Evolutionary conservation across 2,888 invertebrate species (phyloP).

Genomic region (Vanessa cardui): DNA sequence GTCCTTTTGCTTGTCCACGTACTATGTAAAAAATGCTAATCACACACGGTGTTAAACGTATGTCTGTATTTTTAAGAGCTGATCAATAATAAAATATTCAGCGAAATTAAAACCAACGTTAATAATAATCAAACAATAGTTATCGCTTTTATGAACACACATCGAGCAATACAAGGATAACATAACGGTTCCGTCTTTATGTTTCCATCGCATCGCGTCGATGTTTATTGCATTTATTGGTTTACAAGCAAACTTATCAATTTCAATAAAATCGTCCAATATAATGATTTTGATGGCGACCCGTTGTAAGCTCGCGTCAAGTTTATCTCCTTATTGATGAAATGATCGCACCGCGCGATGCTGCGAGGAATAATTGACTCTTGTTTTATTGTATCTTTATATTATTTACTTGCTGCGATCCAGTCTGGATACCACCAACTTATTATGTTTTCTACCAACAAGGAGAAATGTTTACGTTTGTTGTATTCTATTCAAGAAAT

Average conservation of each 20-base stretch:
- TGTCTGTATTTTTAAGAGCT: no score
- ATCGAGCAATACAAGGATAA: neutral
- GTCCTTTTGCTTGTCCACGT: no score
- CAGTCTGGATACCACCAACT: no score
- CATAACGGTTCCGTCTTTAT: neutral
- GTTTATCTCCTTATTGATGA: constrained; percentile 30
- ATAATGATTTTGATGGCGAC: constrained; percentile 29
- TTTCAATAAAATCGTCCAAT: constrained; percentile 48
- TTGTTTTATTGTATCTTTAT: constrained; percentile 9
- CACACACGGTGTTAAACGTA: no score
- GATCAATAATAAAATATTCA: no score
- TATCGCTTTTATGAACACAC: neutral
- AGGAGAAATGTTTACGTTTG: no score
- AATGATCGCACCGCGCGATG: constrained; percentile 14
- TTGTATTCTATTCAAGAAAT: no score
- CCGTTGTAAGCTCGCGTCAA: constrained; percentile 18
- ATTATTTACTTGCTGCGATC: no score
- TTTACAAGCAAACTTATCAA: constrained; percentile 47
- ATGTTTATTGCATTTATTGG: constrained; percentile 38
- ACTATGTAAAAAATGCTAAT: no score
- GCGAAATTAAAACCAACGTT: no score
- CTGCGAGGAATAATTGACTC: constrained; percentile 1
- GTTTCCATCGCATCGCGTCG: neutral
- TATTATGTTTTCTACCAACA: no score
- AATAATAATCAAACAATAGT: neutral